Base-by-base conservation (phyloP, 2,113 vertebrate genomes). In the Passer domesticus region DNA sequence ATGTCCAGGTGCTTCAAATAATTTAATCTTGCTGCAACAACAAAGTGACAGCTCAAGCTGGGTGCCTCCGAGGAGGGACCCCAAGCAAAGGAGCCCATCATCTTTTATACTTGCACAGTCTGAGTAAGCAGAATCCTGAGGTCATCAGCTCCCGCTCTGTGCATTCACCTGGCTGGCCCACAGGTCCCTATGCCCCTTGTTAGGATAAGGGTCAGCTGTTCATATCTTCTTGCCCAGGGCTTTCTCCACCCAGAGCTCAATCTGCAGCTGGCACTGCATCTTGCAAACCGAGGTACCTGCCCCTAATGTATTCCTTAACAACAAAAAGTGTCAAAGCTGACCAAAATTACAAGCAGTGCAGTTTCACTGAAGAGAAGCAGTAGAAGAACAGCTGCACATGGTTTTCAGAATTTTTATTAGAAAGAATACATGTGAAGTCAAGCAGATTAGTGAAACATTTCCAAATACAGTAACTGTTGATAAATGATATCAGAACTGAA, bases 131-230 rank as follows among this genome's bases (percentile, higher is more conserved):
- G 9, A 47, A 35, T 16, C 27, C 24, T 69, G 31, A 16, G 11
- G 4, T 23, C 25, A 15, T 55, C 7, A 10, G 33, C 25, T 41
- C 55, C 28, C 18, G 33, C 10, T 0, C 0, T 4, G 53, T 25
- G 6, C 13, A 4, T 44, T 39, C 24, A 3, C 46, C 53, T 75
- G 39, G 28, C 5, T n/a, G 53, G 37, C 39, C 20, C 44, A 46
- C 33, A 52, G 35, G 37, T 39, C 13, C 19, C 23, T 0, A 0
- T 44, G 53, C 9, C 47, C 11, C 47, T 52, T 41, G 5, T 18
- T 15, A 16, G 30, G 30, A 9, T 62, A 31, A 47, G 21, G 7
- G 14, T 41, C 0, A 0, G 10, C 17, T 55, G 5, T 27, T 47
- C 78, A 43, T 21, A 11, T n/a, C 14, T 22, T 62, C 55, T 62